These are phyloP conservation scores for Eupleurogrammus muticus DNA, from an alignment of 2,797 vertebrate genomes.

Conservation along the genomic window DNA sequence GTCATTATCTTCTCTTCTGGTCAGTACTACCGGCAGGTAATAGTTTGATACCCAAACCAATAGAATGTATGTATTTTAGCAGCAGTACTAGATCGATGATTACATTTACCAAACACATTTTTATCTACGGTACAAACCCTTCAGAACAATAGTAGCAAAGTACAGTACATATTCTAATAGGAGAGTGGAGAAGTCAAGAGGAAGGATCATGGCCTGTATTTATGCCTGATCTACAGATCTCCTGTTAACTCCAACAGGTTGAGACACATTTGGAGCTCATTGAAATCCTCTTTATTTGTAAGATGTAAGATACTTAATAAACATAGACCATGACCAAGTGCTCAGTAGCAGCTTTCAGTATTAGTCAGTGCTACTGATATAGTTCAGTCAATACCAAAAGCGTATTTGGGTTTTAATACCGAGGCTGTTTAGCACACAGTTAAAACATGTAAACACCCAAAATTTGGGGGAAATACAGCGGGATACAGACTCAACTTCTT, in stretches of 20 bases:
- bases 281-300: not conserved
- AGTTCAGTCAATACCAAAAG: not conserved
- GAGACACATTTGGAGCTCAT: not conserved
- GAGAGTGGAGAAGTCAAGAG: not conserved
- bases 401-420: not conserved
- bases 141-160: not conserved
- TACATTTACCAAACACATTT: slow-evolving; percentile 1
- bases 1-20: slow-evolving; percentile 9
- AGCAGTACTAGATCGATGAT: slow-evolving; percentile 1
- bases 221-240: not conserved
- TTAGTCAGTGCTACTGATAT: not conserved
- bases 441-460: not conserved
- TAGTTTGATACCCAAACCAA: not conserved
- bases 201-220: not conserved
- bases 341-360: not conserved
- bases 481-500: slow-evolving; percentile 8
- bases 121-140: not conserved
- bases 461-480: not conserved
- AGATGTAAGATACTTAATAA: not conserved
- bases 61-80: slow-evolving; percentile 4
- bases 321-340: not conserved
- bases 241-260: not conserved
- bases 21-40: slow-evolving; percentile 19
- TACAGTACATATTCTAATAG: not conserved
- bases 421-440: not conserved